Percentiles rank a stretch among this genome's conserved stretches.
Conservation (phyloP, 92 coral and sea anemone species). For the Epizoanthus stellaris region DNA sequence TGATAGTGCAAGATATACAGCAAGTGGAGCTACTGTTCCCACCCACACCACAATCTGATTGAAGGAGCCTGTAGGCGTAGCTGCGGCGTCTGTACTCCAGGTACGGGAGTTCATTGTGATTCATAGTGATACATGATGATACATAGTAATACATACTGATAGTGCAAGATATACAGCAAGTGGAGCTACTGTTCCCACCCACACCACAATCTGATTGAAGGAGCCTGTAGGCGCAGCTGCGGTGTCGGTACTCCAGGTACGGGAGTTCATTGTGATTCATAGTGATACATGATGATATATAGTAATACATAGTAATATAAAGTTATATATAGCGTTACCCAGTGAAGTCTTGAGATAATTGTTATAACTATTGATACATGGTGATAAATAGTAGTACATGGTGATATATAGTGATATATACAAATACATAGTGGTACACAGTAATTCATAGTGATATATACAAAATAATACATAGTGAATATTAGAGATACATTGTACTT, state of each 20-base stretch:
- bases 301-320: too few relatives aligned
- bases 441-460: too few relatives aligned
- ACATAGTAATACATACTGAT: neutral
- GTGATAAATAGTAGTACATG: too few relatives aligned
- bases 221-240: slow-evolving; percentile 74
- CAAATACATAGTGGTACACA: too few relatives aligned
- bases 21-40: slow-evolving; percentile 73
- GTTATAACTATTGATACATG: too few relatives aligned
- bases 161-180: slow-evolving; percentile 62
- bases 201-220: slow-evolving; percentile 53
- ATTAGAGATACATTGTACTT: too few relatives aligned
- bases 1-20: slow-evolving; percentile 73
- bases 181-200: slow-evolving; percentile 71
- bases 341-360: too few relatives aligned
- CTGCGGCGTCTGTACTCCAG: slow-evolving; percentile 73
- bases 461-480: too few relatives aligned
- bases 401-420: too few relatives aligned
- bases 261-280: neutral
- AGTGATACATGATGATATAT: neutral
- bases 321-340: too few relatives aligned
- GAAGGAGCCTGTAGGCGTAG: slow-evolving; percentile 65
- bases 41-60: slow-evolving; percentile 52
- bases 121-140: neutral
- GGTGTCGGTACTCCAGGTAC: slow-evolving; percentile 72
- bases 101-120: slow-evolving; percentile 34